Percentiles rank a stretch among this genome's conserved stretches.
These are phyloP conservation scores for Drosophila punjabiensis DNA, from an alignment of 1,140 invertebrate species.

Conservation along the genomic window DNA sequence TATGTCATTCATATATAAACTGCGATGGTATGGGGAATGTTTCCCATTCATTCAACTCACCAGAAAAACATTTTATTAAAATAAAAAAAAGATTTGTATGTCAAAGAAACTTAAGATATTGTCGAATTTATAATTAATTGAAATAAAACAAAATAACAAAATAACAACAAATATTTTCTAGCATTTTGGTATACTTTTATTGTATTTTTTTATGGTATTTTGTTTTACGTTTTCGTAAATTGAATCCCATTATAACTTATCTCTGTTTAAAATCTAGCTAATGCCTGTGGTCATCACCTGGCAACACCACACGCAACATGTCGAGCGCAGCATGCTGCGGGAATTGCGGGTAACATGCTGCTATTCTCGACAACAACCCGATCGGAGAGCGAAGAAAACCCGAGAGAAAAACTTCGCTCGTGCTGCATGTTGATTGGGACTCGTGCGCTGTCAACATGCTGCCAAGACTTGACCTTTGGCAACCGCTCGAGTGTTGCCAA, in stretches of 20 bases:
- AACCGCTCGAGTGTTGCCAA: slow-evolving; percentile 72
- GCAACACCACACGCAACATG: not conserved
- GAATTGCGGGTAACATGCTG: not conserved
- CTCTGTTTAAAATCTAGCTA: not conserved
- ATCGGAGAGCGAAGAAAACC: not conserved
- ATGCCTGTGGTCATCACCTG: not conserved
- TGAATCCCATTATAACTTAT: accelerated
- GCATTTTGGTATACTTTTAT: too few species aligned
- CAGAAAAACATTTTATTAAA: too few species aligned
- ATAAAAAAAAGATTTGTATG: too few species aligned
- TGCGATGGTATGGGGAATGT: too few species aligned
- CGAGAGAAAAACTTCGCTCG: slow-evolving; percentile 15
- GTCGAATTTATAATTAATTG: too few species aligned
- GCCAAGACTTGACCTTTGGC: slow-evolving; percentile 71
- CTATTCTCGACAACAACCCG: not conserved
- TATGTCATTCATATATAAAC: too few species aligned
- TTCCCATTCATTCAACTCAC: too few species aligned
- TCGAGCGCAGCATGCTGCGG: not conserved
- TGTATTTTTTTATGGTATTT: too few species aligned
- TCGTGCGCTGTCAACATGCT: slow-evolving; percentile 42
- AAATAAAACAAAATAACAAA: too few species aligned
- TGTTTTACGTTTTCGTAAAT: not conserved
- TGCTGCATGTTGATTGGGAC: slow-evolving; percentile 8
- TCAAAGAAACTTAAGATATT: too few species aligned
- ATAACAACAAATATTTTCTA: too few species aligned